Percentiles rank a stretch among this genome's conserved stretches.
Conservation (phyloP, 2,797 vertebrate genomes). For the Neosilurus hyrtlii region DNA sequence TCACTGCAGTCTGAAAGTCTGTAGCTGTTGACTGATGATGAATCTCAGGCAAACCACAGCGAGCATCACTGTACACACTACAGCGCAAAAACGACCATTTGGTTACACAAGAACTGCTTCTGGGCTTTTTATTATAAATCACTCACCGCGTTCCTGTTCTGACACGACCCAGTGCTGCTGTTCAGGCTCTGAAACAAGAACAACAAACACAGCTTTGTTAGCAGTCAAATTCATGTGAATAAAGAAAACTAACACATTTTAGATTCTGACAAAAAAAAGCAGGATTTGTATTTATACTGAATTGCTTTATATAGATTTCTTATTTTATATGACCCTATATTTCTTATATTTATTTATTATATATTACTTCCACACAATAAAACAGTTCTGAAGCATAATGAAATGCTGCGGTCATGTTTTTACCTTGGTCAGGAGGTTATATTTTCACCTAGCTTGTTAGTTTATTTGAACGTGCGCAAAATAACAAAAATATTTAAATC, state of each 20-base stretch:
- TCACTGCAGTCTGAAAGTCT: neutral
- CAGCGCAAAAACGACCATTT: slow-evolving; percentile 14
- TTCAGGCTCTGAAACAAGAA: slow-evolving; percentile 80
- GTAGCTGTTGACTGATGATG: neutral
- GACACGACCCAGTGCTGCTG: slow-evolving; percentile 82
- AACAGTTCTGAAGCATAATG: no score
- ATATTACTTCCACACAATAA: no score
- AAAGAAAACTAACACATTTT: neutral
- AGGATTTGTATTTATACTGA: neutral
- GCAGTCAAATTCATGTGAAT: neutral
- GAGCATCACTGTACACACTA: neutral
- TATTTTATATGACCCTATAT: no score
- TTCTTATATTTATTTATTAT: no score
- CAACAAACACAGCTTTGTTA: neutral
- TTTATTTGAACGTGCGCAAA: no score
- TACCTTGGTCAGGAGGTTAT: no score
- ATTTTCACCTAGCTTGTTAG: no score
- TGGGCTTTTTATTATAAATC: slow-evolving; percentile 46
- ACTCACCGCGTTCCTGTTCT: slow-evolving; percentile 85
- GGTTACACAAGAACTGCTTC: neutral
- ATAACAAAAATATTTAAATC: no score
- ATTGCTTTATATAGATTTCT: no score
- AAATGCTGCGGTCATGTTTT: no score
- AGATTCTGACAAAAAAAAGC: neutral
- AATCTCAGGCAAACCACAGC: neutral